phyloP scores from a whole-genome alignment of 2,797 vertebrate genomes.

The Benthosema pterotum region DNA sequence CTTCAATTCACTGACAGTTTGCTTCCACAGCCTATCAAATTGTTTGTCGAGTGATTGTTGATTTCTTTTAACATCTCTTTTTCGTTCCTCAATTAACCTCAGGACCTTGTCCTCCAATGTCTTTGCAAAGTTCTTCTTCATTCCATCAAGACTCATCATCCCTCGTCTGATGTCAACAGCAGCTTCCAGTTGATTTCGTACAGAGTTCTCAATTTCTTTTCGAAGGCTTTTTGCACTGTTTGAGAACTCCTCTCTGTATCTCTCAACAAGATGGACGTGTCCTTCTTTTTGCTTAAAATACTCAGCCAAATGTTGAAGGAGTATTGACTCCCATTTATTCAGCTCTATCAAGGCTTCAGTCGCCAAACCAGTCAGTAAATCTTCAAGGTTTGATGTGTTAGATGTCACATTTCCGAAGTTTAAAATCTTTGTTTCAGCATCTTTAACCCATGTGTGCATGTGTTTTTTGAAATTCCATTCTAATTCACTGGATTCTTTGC shows the following conservation, averaged over 20 bases:
- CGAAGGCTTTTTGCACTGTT: conserved; percentile 55
- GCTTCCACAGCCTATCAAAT: conserved; percentile 68
- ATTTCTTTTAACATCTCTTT: neutral
- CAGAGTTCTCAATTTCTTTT: conserved; percentile 46
- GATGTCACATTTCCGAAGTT: conserved; percentile 25
- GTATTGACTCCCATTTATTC: conserved; percentile 34
- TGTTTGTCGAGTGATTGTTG: conserved; percentile 11
- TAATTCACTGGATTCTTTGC: conserved; percentile 40
- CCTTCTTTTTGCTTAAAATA: conserved; percentile 66
- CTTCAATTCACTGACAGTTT: conserved; percentile 22
- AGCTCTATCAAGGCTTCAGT: conserved; percentile 40
- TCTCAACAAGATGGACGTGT: conserved; percentile 67
- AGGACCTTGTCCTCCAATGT: conserved; percentile 51
- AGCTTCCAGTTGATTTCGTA: conserved; percentile 36
- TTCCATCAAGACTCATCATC: conserved; percentile 43
- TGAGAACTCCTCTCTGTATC: conserved; percentile 64
- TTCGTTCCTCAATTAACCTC: conserved; percentile 46
- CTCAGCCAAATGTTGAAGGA: conserved; percentile 44
- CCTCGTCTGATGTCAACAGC: conserved; percentile 52
- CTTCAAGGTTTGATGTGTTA: conserved; percentile 1
- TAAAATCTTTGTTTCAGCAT: conserved; percentile 42
- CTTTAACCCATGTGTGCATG: conserved; percentile 40
- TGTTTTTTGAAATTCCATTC: conserved; percentile 56
- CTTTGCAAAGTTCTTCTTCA: conserved; percentile 52
- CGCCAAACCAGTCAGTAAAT: conserved; percentile 29